Conservation (phyloP, 2,888 invertebrate genomes). For the Eupithecia dodoneata region DNA sequence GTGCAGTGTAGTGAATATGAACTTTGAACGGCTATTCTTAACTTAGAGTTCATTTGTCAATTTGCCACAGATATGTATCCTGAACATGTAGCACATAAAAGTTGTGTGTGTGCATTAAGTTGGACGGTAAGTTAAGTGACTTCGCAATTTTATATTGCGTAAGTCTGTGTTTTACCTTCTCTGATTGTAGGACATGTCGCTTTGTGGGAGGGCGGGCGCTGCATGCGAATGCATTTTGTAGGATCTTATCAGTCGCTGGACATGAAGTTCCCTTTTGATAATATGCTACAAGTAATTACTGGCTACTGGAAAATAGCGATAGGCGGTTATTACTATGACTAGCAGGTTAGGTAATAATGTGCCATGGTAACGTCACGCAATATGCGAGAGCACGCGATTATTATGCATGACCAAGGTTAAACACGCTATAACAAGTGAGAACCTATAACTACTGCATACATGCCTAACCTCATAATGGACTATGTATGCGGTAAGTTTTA, state of each 20-base stretch:
- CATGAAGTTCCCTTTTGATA: too few relatives aligned
- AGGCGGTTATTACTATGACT: constrained; percentile 8
- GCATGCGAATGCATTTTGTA: too few relatives aligned
- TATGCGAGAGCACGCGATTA: constrained; percentile 28
- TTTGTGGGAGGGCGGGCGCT: too few relatives aligned
- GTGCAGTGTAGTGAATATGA: not conserved
- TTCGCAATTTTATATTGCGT: too few relatives aligned
- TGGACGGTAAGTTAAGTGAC: too few relatives aligned
- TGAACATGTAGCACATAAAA: too few relatives aligned
- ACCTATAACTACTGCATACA: constrained; percentile 1
- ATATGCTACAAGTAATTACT: not conserved
- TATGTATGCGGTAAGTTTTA: constrained; percentile 8
- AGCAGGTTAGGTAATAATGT: constrained; percentile 20
- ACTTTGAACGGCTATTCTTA: not conserved
- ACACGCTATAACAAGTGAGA: constrained; percentile 22
- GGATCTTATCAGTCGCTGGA: too few relatives aligned
- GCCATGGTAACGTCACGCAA: constrained; percentile 28
- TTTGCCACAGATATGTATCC: not conserved
- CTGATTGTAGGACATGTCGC: too few relatives aligned
- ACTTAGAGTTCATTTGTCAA: not conserved
- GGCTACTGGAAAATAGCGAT: not conserved
- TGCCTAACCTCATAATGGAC: not conserved
- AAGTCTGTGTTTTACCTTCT: too few relatives aligned
- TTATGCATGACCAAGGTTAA: constrained; percentile 17
- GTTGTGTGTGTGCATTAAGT: too few relatives aligned